These are phyloP conservation scores for Stegana nigrithorax DNA, from an alignment of 2,888 invertebrate species.

Conservation along the genomic window DNA sequence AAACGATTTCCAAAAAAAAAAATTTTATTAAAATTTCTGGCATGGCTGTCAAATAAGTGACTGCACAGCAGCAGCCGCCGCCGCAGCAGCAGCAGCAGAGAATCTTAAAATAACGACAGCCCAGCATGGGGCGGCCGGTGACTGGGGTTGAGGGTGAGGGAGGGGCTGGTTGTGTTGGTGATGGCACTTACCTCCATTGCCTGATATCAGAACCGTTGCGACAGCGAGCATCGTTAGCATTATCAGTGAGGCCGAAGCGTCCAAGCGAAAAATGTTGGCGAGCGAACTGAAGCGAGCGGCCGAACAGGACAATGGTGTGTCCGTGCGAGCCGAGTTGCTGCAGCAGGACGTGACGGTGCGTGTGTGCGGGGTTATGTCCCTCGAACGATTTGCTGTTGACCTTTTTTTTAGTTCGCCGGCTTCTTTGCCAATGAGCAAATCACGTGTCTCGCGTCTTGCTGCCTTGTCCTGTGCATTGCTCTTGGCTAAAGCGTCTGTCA, in stretches of 20 bases:
- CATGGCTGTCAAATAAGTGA: not conserved
- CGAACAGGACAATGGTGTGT: not conserved
- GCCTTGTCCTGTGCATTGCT: too few relatives aligned
- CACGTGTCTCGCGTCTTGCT: too few relatives aligned
- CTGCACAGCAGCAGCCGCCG: not conserved
- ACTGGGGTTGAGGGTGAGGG: not conserved
- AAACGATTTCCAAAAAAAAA: too few relatives aligned
- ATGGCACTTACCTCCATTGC: conserved; percentile 59
- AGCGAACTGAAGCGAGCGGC: not conserved
- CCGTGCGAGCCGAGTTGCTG: not conserved
- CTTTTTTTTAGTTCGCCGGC: not conserved
- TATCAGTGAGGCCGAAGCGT: conserved; percentile 36
- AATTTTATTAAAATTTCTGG: too few relatives aligned
- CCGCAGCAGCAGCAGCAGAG: conserved; percentile 37
- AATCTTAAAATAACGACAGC: conserved; percentile 49
- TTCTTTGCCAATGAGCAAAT: not conserved
- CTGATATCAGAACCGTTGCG: conserved; percentile 60
- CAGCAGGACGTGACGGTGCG: conserved; percentile 1
- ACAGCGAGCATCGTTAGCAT: conserved; percentile 64
- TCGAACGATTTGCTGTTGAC: conserved; percentile 33
- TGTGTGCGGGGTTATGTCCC: conserved; percentile 13
- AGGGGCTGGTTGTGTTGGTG: not conserved
- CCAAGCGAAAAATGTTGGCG: conserved; percentile 9
- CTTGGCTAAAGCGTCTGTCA: not conserved
- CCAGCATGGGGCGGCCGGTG: not conserved